Base-by-base conservation (phyloP, 1,140 invertebrate genomes). In the Lordiphosa mommai region DNA sequence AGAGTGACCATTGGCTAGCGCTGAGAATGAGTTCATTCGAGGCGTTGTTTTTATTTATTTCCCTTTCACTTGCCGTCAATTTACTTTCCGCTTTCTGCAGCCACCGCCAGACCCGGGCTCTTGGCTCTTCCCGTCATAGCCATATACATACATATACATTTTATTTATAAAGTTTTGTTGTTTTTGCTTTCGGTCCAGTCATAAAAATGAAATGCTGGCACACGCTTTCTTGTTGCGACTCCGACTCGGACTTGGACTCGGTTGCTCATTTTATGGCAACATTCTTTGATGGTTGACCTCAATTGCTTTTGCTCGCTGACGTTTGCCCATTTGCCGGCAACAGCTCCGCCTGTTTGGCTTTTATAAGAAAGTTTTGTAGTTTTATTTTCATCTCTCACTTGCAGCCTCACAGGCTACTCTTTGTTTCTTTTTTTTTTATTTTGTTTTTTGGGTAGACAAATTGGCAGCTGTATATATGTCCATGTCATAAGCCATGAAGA, bases 191-290 rank as follows among this genome's bases (percentile, higher is more conserved):
- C 40, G 52, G 74, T 61, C 72, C 49, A 84, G 72, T 77, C 68
- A 69, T 76, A 80, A 72, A 86, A 84, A 79, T 80, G 67, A 80
- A 76, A 86, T 86, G 71, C 67, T 71, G 73, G 73, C 73, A 69
- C 67, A 79, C 74, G 58, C 74, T 80, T 80, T 80, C 74, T 80
- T 61, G 58, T 17, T 44, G 7, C 29, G 32, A 58, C 20, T 30
- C 40, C 16, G 29, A 61, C 23, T 64, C 12, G n/a, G 48, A 27
- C 40, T 47, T 61, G 61, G 16, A 23, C 30, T 34, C 12, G 41
- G 52, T 85, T 69, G 61, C 80, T 86, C 69, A 86, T 86, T 86
- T 86, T 86, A 86, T 86, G 70, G 80, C 73, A 86, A 86, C 80
- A 86, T 86, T 86, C 80, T 86, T 85, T 74, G 77, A 84, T 74